phyloP scores from a whole-genome alignment of 2,888 invertebrate genomes.

The Apomyelois bistriatella region DNA sequence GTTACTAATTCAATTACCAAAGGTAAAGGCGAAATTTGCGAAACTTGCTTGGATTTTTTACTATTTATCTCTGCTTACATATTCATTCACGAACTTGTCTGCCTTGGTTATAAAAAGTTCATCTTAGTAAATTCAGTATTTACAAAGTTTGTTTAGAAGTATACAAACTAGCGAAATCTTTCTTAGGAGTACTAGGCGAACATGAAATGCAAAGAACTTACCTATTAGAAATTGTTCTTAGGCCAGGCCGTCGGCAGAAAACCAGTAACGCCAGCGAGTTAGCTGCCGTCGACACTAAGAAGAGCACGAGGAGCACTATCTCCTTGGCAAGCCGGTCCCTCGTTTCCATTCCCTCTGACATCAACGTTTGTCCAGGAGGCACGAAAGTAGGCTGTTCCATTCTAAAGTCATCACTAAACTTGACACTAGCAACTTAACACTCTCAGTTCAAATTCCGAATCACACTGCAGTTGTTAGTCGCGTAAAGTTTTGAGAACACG shows the following conservation, averaged over 20 bases:
- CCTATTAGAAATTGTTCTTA: slow-evolving; percentile 90
- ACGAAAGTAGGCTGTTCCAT: slow-evolving; percentile 59
- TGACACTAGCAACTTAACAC: slow-evolving; percentile 69
- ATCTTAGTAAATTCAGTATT: slow-evolving; percentile 21
- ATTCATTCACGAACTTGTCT: slow-evolving; percentile 26
- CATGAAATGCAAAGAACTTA: slow-evolving; percentile 51
- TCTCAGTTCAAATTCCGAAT: slow-evolving; percentile 53
- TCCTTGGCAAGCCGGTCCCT: slow-evolving; percentile 71
- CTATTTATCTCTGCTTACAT: background rate
- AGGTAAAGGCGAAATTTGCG: slow-evolving; percentile 1
- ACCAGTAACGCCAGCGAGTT: slow-evolving; percentile 87
- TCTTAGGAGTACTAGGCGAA: slow-evolving; percentile 20
- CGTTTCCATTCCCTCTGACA: slow-evolving; percentile 71
- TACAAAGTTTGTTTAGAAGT: background rate
- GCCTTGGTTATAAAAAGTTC: slow-evolving; percentile 21
- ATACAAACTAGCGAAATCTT: background rate
- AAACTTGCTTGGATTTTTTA: background rate
- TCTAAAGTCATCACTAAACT: slow-evolving; percentile 69
- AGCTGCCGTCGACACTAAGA: slow-evolving; percentile 84
- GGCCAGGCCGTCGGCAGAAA: slow-evolving; percentile 85
- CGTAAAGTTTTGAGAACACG: slow-evolving; percentile 77
- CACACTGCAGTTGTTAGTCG: slow-evolving; percentile 71
- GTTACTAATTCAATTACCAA: too few relatives aligned
- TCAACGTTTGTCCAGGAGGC: slow-evolving; percentile 73
- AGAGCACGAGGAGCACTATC: slow-evolving; percentile 73